phyloP scores from a whole-genome alignment of 2,888 invertebrate genomes.

The Mycalesis mineus region DNA sequence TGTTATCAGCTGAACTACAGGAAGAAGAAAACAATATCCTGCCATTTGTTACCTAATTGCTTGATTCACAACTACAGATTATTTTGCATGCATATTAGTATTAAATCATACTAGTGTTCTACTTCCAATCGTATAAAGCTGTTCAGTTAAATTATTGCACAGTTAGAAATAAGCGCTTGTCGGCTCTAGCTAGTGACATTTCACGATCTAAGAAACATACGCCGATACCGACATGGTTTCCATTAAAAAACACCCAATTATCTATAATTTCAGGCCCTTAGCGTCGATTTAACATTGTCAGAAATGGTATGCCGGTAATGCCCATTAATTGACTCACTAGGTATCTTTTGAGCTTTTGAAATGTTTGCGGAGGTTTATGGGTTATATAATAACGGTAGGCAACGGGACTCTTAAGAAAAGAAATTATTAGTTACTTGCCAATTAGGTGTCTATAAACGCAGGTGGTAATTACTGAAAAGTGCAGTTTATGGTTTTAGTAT shows the following conservation, averaged over 20 bases:
- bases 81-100: no score
- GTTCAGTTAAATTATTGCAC: background rate
- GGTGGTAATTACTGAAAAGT: background rate
- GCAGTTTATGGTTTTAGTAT: background rate
- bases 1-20: no score
- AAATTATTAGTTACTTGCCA: constrained; percentile 8
- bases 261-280: constrained; percentile 13
- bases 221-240: constrained; percentile 12
- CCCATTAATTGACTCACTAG: constrained; percentile 12
- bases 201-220: constrained; percentile 46
- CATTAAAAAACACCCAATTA: constrained; percentile 21
- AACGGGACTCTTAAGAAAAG: constrained; percentile 16
- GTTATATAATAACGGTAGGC: constrained; percentile 21
- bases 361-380: constrained; percentile 21
- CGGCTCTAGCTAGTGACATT: constrained; percentile 42
- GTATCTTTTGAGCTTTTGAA: constrained; percentile 16
- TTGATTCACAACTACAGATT: no score
- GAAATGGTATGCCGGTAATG: constrained; percentile 12
- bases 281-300: constrained; percentile 14
- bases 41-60: no score
- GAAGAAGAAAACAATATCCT: no score
- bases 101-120: background rate
- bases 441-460: constrained; percentile 10
- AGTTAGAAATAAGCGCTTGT: constrained; percentile 37
- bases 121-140: background rate